phyloP scores from a whole-genome alignment of 2,888 invertebrate species.

The Campoplex capitator region DNA sequence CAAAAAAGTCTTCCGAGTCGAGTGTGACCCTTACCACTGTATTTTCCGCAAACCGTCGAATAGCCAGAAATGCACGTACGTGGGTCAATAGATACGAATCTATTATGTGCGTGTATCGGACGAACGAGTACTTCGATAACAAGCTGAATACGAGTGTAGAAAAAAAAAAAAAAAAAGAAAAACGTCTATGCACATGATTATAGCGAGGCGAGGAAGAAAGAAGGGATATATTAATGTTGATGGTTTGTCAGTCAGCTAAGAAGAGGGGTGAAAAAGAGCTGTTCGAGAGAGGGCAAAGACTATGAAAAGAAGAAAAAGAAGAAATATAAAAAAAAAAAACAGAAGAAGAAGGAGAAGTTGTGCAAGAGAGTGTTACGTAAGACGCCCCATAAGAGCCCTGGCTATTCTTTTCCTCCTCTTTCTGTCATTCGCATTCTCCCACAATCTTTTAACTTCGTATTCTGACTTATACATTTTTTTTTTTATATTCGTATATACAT shows the following conservation, averaged over 20 bases:
- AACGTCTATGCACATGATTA: slow-evolving; percentile 3
- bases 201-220: slow-evolving; percentile 4
- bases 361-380: slow-evolving; percentile 69
- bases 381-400: slow-evolving; percentile 50
- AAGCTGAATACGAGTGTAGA: slow-evolving; percentile 13
- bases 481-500: neutral
- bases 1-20: neutral
- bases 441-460: neutral
- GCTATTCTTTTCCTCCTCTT: slow-evolving; percentile 48
- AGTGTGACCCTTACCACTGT: neutral
- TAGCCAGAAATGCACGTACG: neutral
- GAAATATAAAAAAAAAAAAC: neutral
- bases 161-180: no score
- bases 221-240: slow-evolving; percentile 42
- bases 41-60: neutral
- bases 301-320: neutral
- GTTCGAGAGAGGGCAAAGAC: slow-evolving; percentile 19
- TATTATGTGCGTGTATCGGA: slow-evolving; percentile 24
- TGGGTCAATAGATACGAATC: slow-evolving; percentile 33
- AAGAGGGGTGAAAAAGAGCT: neutral
- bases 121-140: slow-evolving; percentile 46
- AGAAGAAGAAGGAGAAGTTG: slow-evolving; percentile 20
- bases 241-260: neutral
- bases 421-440: slow-evolving; percentile 33
- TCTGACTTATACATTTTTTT: neutral